phyloP scores from a whole-genome alignment of 2,888 invertebrate species.

The Caenorhabditis auriculariae region DNA sequence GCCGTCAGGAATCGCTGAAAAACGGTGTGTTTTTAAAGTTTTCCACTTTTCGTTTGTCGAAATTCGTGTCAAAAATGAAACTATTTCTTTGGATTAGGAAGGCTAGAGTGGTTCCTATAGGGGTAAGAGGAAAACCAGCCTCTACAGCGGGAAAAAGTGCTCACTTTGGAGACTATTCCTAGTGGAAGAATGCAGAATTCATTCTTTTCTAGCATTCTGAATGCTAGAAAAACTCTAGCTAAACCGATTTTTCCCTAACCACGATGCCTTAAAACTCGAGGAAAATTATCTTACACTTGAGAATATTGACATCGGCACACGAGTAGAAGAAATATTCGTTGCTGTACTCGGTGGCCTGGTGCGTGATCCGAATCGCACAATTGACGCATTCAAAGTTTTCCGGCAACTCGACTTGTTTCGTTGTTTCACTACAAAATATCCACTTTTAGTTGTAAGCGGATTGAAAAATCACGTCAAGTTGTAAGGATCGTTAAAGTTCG shows the following conservation, averaged over 20 bases:
- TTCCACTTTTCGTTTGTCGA: too few relatives aligned
- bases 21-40: not conserved
- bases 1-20: slow-evolving; percentile 68
- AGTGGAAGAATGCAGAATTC: too few relatives aligned
- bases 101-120: too few relatives aligned
- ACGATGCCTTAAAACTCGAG: not conserved
- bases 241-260: not conserved
- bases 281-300: slow-evolving; percentile 15
- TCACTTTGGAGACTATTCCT: too few relatives aligned
- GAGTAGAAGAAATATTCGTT: slow-evolving; percentile 86
- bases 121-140: too few relatives aligned
- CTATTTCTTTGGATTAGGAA: too few relatives aligned
- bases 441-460: too few relatives aligned
- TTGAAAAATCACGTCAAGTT: slow-evolving; percentile 45
- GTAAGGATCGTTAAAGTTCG: slow-evolving; percentile 64
- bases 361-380: slow-evolving; percentile 83
- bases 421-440: slow-evolving; percentile 76
- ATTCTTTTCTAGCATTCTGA: too few relatives aligned
- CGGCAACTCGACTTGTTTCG: slow-evolving; percentile 80
- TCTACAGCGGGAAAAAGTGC: too few relatives aligned
- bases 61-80: too few relatives aligned
- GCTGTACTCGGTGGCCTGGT: slow-evolving; percentile 89
- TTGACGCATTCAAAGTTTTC: slow-evolving; percentile 80
- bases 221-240: too few relatives aligned
- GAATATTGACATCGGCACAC: slow-evolving; percentile 79